Conservation (phyloP, 92 coral and sea anemone genomes). For the Epizoanthus scotinus region DNA sequence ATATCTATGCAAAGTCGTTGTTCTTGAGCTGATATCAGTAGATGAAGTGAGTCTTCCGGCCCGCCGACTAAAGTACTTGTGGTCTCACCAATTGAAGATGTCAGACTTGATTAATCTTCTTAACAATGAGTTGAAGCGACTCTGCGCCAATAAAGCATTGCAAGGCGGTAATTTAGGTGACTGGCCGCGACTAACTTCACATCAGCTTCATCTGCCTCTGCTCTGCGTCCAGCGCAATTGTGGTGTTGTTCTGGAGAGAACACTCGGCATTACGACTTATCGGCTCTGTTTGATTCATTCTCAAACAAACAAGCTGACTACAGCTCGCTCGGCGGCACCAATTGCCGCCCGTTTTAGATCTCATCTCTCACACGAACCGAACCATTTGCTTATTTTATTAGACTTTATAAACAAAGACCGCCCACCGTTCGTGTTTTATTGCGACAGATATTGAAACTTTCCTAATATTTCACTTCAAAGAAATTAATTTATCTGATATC, state of each 20-base stretch:
- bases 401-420: slow-evolving; percentile 99
- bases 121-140: slow-evolving; percentile 84
- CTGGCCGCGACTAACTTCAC: neutral
- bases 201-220: neutral
- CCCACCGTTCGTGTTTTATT: slow-evolving; percentile 92
- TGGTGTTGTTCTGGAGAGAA: slow-evolving; percentile 18
- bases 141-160: slow-evolving; percentile 72
- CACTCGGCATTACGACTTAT: neutral
- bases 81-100: slow-evolving; percentile 97
- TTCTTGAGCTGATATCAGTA: slow-evolving; percentile 53
- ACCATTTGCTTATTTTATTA: slow-evolving; percentile 94
- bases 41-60: slow-evolving; percentile 75
- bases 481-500: slow-evolving; percentile 37
- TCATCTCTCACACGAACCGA: slow-evolving; percentile 76
- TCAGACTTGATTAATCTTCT: slow-evolving; percentile 96
- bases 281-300: slow-evolving; percentile 23
- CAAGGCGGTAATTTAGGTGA: slow-evolving; percentile 64
- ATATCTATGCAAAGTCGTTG: slow-evolving; percentile 50
- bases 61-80: slow-evolving; percentile 71
- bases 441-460: slow-evolving; percentile 90
- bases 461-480: slow-evolving; percentile 35
- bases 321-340: slow-evolving; percentile 60
- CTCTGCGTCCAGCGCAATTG: neutral
- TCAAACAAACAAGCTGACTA: slow-evolving; percentile 43
- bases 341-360: slow-evolving; percentile 50